Evolutionary conservation across 1,140 invertebrate species (phyloP).

Genomic region (Atta colombica): DNA sequence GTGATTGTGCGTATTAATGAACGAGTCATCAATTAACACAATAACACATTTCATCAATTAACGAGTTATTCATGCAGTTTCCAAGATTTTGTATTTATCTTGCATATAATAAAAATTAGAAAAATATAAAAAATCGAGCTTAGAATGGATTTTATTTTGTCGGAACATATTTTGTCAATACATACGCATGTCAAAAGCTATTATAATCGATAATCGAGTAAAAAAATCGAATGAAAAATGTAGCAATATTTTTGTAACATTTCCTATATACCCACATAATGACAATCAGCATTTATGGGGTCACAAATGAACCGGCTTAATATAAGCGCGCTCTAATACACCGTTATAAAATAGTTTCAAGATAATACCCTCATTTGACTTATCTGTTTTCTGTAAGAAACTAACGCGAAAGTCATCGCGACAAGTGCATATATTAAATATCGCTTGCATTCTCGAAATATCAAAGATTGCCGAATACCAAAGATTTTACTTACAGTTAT

Average conservation of each 20-base stretch:
- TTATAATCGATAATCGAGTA: constrained; percentile 3
- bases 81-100: background rate
- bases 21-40: background rate
- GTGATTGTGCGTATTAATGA: background rate
- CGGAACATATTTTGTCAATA: background rate
- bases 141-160: background rate
- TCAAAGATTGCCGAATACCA: background rate
- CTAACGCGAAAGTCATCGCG: constrained; percentile 51
- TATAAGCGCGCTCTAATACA: constrained; percentile 76
- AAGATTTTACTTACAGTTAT: background rate
- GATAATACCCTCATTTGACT: constrained; percentile 82
- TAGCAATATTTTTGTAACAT: background rate
- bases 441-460: constrained; percentile 43
- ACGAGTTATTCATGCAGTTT: background rate
- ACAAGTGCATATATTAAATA: background rate
- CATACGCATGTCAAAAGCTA: background rate
- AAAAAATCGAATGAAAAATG: background rate
- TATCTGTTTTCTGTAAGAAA: constrained; percentile 46
- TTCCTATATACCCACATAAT: constrained; percentile 73
- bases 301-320: constrained; percentile 75
- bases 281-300: constrained; percentile 39
- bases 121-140: background rate
- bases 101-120: too few relatives aligned
- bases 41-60: background rate
- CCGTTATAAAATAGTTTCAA: constrained; percentile 80